Evolutionary conservation across 2,888 invertebrate genomes (phyloP), one percentile per base, ranked within the genome.

Genomic region (Isoperla grammatica): DNA sequence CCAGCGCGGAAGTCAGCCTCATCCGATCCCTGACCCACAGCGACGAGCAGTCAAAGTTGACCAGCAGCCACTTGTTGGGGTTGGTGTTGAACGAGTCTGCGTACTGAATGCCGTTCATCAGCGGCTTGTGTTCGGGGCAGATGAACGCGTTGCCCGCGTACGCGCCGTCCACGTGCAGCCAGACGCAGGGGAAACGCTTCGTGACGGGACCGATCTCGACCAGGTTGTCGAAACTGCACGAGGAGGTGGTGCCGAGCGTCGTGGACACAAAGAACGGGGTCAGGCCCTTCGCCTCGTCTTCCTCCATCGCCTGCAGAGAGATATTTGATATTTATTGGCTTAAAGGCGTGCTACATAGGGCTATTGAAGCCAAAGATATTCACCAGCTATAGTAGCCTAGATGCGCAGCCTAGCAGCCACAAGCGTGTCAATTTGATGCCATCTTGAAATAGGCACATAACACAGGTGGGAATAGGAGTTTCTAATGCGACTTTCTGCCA

Each of bases 81-180:
- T 94, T 94, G 9, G 88, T 88, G 71, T 91, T 91, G 74, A 94
- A 89, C 0, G 92, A 92, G 71, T 88, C 86, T 0, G 88, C 91
- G 71, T 86, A 83, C 75, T 90, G 83, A 23, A 86, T 76, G 0
- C 86, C 87, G 3, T 78, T 76, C 69, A 84, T 79, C 48, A 81
- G 75, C 0, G 79, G 76, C 62, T 87, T 81, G 72, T 90, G 82
- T 74, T 93, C 93, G 0, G 91, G 91, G 68, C 92, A 87, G 62
- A 94, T 89, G 69, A 94, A 86, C 0, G 88, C 85, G 68, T 85
- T 89, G 2, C 94, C 94, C 1, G 90, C 92, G 71, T 93, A 94
- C 0, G 92, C 92, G 0, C 86, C 91, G 72, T 93, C 92, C 1
- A 91, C 88, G 72, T 93, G 93, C 22, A 93, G 78, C 92, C 93